Conservation (phyloP, 2,797 vertebrate genomes). For the Morus bassanus region DNA sequence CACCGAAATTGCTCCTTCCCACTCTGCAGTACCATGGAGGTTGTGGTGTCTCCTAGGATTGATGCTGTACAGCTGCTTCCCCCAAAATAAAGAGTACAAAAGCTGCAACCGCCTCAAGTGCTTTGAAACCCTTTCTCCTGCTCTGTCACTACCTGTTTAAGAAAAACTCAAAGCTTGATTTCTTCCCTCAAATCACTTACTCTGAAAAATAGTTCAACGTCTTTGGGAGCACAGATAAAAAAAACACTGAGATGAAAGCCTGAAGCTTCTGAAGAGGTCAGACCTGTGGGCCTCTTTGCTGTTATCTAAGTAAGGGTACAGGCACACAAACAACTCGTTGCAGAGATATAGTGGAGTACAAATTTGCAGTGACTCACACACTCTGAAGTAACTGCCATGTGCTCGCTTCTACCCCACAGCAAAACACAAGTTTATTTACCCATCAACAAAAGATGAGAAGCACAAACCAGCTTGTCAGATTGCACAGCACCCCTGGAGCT, state of each 20-base stretch:
- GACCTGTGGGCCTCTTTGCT: background rate
- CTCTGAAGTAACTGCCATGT: background rate
- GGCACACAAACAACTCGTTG: slow-evolving; percentile 9
- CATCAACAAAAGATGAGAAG: background rate
- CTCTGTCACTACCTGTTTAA: slow-evolving; percentile 14
- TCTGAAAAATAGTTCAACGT: background rate
- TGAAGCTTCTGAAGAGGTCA: slow-evolving; percentile 42
- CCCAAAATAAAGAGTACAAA: slow-evolving; percentile 5
- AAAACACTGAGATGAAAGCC: slow-evolving; percentile 5
- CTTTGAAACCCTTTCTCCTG: slow-evolving; percentile 9
- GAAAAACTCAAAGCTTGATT: slow-evolving; percentile 49
- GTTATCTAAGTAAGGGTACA: slow-evolving; percentile 24
- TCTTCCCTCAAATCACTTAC: slow-evolving; percentile 21
- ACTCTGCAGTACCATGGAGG: background rate
- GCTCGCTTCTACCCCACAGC: background rate
- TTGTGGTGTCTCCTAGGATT: background rate
- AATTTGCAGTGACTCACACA: background rate
- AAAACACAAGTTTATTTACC: slow-evolving; percentile 6
- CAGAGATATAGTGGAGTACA: background rate
- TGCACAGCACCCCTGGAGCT: background rate
- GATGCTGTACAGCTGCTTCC: background rate
- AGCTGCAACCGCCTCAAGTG: background rate
- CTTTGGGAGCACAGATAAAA: slow-evolving; percentile 24
- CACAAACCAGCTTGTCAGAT: background rate
- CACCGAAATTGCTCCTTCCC: background rate